phyloP scores from a whole-genome alignment of 1,140 invertebrate species.

The Oscheius sp. region DNA sequence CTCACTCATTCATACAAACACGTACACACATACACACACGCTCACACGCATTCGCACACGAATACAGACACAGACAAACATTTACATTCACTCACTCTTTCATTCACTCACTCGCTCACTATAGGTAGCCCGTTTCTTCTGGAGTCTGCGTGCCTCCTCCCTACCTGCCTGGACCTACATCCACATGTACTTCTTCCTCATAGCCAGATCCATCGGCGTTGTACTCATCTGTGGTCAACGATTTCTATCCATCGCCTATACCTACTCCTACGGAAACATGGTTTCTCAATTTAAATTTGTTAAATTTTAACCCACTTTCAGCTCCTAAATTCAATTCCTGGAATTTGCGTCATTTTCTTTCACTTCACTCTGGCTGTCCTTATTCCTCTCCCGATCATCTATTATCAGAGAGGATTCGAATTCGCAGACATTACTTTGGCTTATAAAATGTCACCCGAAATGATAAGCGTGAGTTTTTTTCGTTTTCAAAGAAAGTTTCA shows the following conservation, averaged over 20 bases:
- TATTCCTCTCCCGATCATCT: not conserved
- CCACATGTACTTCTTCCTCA: slow-evolving; percentile 3
- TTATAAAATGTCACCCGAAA: not conserved
- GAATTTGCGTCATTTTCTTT: not conserved
- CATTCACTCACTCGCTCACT: too few relatives aligned
- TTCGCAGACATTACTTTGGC: not conserved
- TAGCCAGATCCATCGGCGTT: not conserved
- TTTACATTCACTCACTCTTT: too few relatives aligned
- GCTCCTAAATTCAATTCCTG: not conserved
- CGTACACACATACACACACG: too few relatives aligned
- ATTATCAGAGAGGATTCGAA: not conserved
- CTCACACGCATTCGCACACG: too few relatives aligned
- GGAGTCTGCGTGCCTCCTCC: not conserved
- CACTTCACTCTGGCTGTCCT: not conserved
- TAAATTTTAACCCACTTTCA: too few relatives aligned
- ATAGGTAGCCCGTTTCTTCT: not conserved
- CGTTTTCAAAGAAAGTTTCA: not conserved
- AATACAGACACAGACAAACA: too few relatives aligned
- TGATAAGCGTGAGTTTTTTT: not conserved
- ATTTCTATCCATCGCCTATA: not conserved
- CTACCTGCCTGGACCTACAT: not conserved
- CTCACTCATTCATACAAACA: too few relatives aligned
- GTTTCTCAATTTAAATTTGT: too few relatives aligned
- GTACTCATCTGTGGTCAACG: not conserved
- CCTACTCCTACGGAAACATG: not conserved